Conservation (phyloP, 2,888 invertebrate species). For the Tiphia femorata region DNA sequence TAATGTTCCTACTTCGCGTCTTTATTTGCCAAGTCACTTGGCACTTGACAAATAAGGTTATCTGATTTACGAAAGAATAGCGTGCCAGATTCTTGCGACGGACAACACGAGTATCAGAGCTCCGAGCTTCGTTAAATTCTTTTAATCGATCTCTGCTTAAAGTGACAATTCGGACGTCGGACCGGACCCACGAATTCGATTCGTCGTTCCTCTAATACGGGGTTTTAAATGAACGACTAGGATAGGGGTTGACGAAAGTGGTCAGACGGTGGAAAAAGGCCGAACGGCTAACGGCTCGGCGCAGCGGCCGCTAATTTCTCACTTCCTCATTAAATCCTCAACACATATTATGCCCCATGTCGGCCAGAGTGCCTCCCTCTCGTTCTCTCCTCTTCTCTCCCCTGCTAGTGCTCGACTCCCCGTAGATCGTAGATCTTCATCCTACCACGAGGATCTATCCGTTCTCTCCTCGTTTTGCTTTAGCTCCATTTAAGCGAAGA, state of each 20-base stretch:
- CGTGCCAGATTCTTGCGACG: too few relatives aligned
- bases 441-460: slow-evolving; percentile 44
- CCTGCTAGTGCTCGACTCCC: slow-evolving; percentile 50
- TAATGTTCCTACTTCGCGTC: too few relatives aligned
- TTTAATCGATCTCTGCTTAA: too few relatives aligned
- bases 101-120: too few relatives aligned
- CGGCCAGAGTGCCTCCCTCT: slow-evolving; percentile 48
- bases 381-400: too few relatives aligned
- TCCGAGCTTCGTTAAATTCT: too few relatives aligned
- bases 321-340: slow-evolving; percentile 68
- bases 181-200: slow-evolving; percentile 23
- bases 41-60: too few relatives aligned
- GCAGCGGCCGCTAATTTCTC: slow-evolving; percentile 64
- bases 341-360: slow-evolving; percentile 56
- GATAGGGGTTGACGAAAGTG: slow-evolving; percentile 51
- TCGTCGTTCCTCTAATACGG: slow-evolving; percentile 13
- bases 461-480: slow-evolving; percentile 43
- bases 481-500: slow-evolving; percentile 28
- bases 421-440: slow-evolving; percentile 56
- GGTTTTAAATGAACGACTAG: slow-evolving; percentile 15
- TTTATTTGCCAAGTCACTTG: too few relatives aligned
- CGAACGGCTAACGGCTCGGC: slow-evolving; percentile 38
- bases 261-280: slow-evolving; percentile 52
- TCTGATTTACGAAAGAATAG: too few relatives aligned
- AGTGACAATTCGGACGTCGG: too few relatives aligned